Conservation (phyloP, 2,113 vertebrate species). For the Apodemus speciosus region DNA sequence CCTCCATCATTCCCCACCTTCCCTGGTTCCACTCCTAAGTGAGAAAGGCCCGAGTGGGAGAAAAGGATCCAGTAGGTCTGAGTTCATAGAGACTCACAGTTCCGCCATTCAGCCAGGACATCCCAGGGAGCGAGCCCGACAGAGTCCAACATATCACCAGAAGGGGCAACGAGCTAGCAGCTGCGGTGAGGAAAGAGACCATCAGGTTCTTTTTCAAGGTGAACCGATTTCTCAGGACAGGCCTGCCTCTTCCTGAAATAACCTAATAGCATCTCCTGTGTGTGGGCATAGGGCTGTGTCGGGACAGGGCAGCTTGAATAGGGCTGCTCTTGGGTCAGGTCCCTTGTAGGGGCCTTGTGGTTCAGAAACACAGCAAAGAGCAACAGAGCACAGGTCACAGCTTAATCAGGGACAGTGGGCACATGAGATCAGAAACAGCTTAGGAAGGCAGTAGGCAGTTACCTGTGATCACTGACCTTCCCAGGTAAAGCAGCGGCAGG, state of each 20-base stretch:
- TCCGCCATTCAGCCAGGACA: neutral
- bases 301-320: rapidly evolving
- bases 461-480: neutral
- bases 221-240: neutral
- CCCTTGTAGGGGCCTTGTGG: too few species aligned
- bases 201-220: neutral
- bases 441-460: neutral
- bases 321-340: neutral
- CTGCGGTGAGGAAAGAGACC: neutral
- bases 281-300: rapidly evolving
- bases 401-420: rapidly evolving
- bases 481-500: neutral
- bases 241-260: neutral
- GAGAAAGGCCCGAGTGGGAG: rapidly evolving
- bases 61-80: too few species aligned
- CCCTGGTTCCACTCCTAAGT: neutral
- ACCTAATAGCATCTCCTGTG: rapidly evolving
- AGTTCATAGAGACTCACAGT: neutral
- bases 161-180: neutral
- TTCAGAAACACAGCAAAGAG: neutral
- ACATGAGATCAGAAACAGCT: neutral
- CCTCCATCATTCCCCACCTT: rapidly evolving
- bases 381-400: neutral
- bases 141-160: rapidly evolving
- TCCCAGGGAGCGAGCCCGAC: neutral